A percentile compares a stretch with the other conserved stretches of the same genome.
phyloP scores from a whole-genome alignment of 2,888 invertebrate genomes.

The Lissonota sp. region DNA sequence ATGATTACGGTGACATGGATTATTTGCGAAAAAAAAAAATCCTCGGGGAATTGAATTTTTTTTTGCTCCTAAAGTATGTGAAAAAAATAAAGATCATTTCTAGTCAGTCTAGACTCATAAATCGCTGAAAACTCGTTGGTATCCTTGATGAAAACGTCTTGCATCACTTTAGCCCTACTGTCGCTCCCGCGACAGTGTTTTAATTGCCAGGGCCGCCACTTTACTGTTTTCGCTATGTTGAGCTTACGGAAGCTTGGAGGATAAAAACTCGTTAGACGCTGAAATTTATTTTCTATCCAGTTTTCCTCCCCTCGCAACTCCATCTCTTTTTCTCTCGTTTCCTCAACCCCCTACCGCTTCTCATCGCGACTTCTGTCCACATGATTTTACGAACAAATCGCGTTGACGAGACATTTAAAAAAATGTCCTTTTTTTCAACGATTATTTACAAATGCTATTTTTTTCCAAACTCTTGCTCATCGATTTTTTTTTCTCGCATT shows the following conservation, averaged over 20 bases:
- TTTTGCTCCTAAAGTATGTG: neutral
- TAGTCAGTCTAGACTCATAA: conserved; percentile 11
- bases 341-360: conserved; percentile 40
- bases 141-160: conserved; percentile 49
- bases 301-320: conserved; percentile 51
- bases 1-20: no score
- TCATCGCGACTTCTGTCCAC: conserved; percentile 17
- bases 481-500: no score
- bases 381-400: conserved; percentile 28
- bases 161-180: conserved; percentile 66
- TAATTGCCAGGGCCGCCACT: conserved; percentile 73
- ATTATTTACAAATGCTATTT: no score
- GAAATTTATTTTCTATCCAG: conserved; percentile 77
- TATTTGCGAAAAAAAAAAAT: neutral
- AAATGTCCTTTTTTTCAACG: neutral
- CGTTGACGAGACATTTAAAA: conserved; percentile 14
- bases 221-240: conserved; percentile 56
- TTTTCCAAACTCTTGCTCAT: no score
- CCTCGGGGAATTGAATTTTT: neutral
- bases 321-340: conserved; percentile 59
- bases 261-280: conserved; percentile 82
- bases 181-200: conserved; percentile 69
- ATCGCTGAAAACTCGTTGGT: conserved; percentile 39
- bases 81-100: neutral
- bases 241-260: conserved; percentile 60